Evolutionary conservation across 2,797 vertebrate genomes (phyloP).

Genomic region (Enteromius anoplus): DNA sequence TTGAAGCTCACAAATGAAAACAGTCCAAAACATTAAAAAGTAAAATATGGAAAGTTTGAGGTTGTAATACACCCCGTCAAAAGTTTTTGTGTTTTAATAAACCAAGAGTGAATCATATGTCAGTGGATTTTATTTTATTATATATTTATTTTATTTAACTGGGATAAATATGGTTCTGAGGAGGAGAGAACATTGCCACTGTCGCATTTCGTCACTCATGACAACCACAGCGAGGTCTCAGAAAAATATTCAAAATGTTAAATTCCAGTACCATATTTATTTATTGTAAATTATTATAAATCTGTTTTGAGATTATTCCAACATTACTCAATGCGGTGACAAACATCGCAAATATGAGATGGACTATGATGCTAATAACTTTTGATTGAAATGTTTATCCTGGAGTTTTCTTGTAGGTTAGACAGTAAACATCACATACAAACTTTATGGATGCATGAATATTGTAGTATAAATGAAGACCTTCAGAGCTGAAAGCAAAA

Average conservation of each 20-base stretch:
- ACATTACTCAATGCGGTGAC: not conserved
- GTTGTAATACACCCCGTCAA: not conserved
- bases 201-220: not conserved
- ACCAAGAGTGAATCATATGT: not conserved
- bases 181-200: not conserved
- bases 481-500: not conserved
- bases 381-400: not conserved
- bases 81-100: constrained; percentile 1
- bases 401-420: not conserved
- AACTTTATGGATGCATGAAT: not conserved
- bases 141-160: not conserved
- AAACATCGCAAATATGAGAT: not conserved
- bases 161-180: not conserved
- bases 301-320: not conserved
- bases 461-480: not conserved
- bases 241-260: constrained; percentile 15
- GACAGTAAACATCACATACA: not conserved
- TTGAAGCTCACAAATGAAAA: not conserved
- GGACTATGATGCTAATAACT: not conserved
- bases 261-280: not conserved
- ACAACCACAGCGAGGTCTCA: not conserved
- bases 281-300: too few species aligned
- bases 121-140: not conserved
- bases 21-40: not conserved
- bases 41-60: not conserved